Percentiles rank a stretch among this genome's conserved stretches.
Conservation (phyloP, 2,797 vertebrate species). For the Eulemur mongoz region DNA sequence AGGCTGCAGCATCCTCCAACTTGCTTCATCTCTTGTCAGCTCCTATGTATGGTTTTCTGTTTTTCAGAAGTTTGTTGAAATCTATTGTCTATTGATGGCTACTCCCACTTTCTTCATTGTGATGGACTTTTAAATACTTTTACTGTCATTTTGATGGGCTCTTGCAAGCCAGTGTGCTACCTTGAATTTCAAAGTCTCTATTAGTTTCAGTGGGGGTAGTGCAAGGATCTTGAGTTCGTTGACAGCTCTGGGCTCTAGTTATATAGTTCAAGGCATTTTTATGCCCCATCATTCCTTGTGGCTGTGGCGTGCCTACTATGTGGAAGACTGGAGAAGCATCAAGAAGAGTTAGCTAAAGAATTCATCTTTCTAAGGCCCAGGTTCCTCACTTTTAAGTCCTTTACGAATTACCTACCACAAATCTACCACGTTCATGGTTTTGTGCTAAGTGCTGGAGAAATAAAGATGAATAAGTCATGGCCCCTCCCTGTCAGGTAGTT, state of each 20-base stretch:
- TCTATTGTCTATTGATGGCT: background rate
- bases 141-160: background rate
- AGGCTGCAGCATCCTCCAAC: background rate
- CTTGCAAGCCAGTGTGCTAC: background rate
- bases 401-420: background rate
- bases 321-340: background rate
- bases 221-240: background rate
- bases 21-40: background rate
- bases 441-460: background rate
- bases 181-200: background rate
- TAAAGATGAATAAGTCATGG: background rate
- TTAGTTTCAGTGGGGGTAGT: background rate
- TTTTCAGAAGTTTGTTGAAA: background rate
- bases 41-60: background rate
- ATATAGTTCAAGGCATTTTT: background rate
- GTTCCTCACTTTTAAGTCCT: background rate
- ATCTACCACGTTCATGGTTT: background rate
- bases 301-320: background rate
- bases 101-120: background rate
- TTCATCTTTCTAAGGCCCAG: background rate
- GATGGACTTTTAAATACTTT: background rate
- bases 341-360: background rate
- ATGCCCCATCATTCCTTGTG: background rate
- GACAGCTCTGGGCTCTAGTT: background rate
- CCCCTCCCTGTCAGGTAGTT: background rate